phyloP scores from a whole-genome alignment of 2,797 vertebrate species.

The Sebastiscus albofasciatus region DNA sequence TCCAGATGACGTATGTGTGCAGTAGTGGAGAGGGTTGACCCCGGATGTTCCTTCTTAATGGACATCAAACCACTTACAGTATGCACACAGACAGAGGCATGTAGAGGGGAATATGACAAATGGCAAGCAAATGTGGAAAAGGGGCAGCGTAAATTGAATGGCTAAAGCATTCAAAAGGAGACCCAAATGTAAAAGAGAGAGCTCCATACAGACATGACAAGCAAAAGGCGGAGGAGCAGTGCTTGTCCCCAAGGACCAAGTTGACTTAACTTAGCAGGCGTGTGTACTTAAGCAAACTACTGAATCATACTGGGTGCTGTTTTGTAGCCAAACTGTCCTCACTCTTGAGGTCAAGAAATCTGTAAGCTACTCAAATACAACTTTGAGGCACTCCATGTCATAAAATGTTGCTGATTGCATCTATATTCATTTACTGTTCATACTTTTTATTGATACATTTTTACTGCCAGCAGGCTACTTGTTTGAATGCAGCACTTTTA shows the following conservation, averaged over 20 bases:
- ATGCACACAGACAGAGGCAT: constrained; percentile 1
- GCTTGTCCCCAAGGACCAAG: neutral
- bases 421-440: neutral
- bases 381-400: neutral
- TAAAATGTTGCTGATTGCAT: neutral
- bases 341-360: neutral
- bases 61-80: constrained; percentile 33
- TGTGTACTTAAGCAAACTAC: neutral
- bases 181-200: neutral
- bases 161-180: neutral
- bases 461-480: neutral
- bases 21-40: constrained; percentile 15
- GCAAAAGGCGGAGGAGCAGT: neutral
- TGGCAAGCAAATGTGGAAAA: neutral
- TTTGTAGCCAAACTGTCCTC: neutral
- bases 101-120: constrained; percentile 1
- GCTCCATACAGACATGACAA: neutral
- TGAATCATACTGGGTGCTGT: neutral
- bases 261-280: neutral
- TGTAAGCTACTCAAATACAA: neutral
- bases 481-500: neutral
- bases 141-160: neutral
- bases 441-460: neutral
- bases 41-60: constrained; percentile 56
- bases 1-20: constrained; percentile 49